Evolutionary conservation across 2,797 vertebrate genomes (phyloP), one percentile per base, ranked within the genome.

Genomic region (Sylvilagus floridanus): DNA sequence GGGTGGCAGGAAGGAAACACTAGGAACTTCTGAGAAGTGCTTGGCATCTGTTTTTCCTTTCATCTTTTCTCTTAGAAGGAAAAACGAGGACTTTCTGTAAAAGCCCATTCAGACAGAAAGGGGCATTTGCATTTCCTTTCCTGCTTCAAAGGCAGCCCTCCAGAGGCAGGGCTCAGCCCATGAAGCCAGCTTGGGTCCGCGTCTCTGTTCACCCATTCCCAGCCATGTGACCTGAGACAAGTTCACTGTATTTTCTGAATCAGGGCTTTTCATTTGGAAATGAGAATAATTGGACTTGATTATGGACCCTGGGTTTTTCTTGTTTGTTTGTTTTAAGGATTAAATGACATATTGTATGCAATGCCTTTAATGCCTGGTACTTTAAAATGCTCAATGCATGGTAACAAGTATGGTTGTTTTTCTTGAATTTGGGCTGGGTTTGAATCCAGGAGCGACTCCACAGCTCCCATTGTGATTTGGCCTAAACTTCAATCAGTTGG

Each of bases 1-100:
- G 16, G 8, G 16, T 2, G 30, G 30, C 78, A 63, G 32, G 62
- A 96, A 71, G 83, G 91, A 96, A 79, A 92, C 72, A 93, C 54
- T 63, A 35, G 32, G 83, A 2, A 28, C 32, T 89, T 89, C 81
- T 66, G 47, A 84, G 68, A 89, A 63, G 32, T 32, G 24, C 12
- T 14, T n/a, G 78, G 57, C 1, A 0, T 28, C 73, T 89, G 54
- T n/a, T 24, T 30, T 14, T 24, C 42, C 47, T 88, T 76, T 22
- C 47, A 81, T 57, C 66, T 81, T 93, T 82, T 76, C 42, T 94
- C 65, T 76, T 32, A 69, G 72, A 17, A 47, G 37, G 21, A 35
- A 79, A 92, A 76, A 37, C 11, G 30, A 76, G 7, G 37, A 78
- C 88, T 57, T 72, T 28, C 7, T 9, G 17, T 16, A 6, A 76